Percentiles rank a stretch among this genome's conserved stretches.
Evolutionary conservation across 2,888 invertebrate species (phyloP).

Genomic region (Cerastoderma edule): DNA sequence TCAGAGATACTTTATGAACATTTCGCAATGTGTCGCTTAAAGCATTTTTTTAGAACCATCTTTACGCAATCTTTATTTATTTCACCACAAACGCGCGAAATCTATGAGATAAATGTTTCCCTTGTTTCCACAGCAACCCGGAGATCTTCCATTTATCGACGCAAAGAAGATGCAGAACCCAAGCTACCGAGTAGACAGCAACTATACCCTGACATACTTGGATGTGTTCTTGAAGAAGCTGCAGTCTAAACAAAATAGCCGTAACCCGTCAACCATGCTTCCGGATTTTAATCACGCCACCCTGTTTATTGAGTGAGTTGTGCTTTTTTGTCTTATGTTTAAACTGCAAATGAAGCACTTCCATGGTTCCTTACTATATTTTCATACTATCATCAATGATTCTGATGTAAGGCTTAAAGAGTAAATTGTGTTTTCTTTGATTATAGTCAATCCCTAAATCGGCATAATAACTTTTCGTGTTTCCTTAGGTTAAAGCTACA

Average conservation of each 20-base stretch:
- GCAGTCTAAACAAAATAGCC: conserved; percentile 22
- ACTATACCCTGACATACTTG: conserved; percentile 58
- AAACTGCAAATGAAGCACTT: no score
- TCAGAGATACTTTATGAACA: no score
- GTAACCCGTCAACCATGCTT: conserved; percentile 37
- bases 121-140: conserved; percentile 55
- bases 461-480: no score
- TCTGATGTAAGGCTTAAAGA: no score
- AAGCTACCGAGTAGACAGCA: conserved; percentile 62
- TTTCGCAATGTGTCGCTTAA: neutral
- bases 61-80: neutral
- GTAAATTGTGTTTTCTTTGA: no score
- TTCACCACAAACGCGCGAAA: neutral
- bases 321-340: no score
- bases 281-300: conserved; percentile 73
- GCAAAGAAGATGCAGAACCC: conserved; percentile 56
- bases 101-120: neutral
- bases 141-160: conserved; percentile 65
- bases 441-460: no score
- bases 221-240: conserved; percentile 59
- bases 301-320: conserved; percentile 69
- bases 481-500: no score
- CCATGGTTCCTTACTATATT: no score
- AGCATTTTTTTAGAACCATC: neutral
- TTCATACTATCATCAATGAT: no score